A percentile compares a stretch with the other conserved stretches of the same genome.
Evolutionary conservation across 2,888 invertebrate genomes (phyloP).

Genomic region (Altica lythri): DNA sequence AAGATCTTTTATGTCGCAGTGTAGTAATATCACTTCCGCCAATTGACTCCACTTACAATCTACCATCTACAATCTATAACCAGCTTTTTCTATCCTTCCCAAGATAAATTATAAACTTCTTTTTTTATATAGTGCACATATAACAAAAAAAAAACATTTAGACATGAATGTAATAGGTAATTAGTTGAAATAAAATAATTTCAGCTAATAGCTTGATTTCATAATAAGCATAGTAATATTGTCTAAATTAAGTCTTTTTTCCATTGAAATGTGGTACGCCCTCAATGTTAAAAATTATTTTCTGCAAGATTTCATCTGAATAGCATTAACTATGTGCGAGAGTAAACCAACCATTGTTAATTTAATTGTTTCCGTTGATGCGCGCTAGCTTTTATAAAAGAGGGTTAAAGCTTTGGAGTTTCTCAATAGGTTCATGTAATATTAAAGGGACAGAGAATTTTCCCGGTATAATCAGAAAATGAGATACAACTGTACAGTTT

Average conservation of each 20-base stretch:
- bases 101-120: too few species aligned
- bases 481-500: too few species aligned
- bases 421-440: constrained; percentile 45
- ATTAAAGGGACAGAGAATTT: constrained; percentile 22
- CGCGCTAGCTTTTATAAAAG: constrained; percentile 51
- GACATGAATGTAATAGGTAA: too few species aligned
- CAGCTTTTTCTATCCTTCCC: too few species aligned
- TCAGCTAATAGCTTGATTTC: constrained; percentile 30
- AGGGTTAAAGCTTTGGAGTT: constrained; percentile 50
- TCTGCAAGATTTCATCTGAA: constrained; percentile 59
- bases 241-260: constrained; percentile 50
- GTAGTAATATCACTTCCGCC: too few species aligned
- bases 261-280: constrained; percentile 57
- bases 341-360: constrained; percentile 60
- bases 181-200: constrained; percentile 33
- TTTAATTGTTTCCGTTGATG: constrained; percentile 61
- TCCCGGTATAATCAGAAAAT: constrained; percentile 1
- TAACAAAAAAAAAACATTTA: too few species aligned
- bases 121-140: too few species aligned
- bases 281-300: constrained; percentile 56
- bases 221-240: constrained; percentile 32
- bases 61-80: too few species aligned
- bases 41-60: too few species aligned
- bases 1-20: too few species aligned
- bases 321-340: constrained; percentile 54